Evolutionary conservation across 2,888 invertebrate species (phyloP), one percentile per base, ranked within the genome.

Genomic region (Eristalis tenax): DNA sequence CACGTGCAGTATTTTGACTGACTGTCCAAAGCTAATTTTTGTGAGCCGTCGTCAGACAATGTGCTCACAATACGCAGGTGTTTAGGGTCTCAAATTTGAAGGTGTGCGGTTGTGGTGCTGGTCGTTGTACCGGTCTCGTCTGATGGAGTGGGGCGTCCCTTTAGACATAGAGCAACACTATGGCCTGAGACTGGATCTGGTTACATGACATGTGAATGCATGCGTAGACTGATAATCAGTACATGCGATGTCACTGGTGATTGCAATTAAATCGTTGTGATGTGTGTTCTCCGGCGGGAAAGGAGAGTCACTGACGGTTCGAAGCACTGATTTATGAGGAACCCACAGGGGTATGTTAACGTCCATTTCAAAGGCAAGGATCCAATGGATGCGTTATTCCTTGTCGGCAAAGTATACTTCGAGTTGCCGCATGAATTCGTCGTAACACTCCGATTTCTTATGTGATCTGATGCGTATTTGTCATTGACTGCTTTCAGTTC

Each of bases 1-100:
- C 10, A 40, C 38, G 15, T 28, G 6, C 18, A 38, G 18, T 13
- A 32, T 28, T 32, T 28, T 18, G 22, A 43, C 22, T 26, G 73
- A 18, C 38, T 38, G 1, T 69, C 64, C 69, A 18, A 38, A 68
- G 69, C 23, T 35, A 71, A 66, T 79, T 65, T 32, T 32, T 32
- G 32, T 32, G 32, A 32, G 32, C 23, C n/a, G 10, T 6, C 13
- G 23, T n/a, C 38, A 11, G 15, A 63, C 26, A 23, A 13, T 18
- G 28, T 81, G 26, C 32, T 8, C 8, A 10, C 18, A 73, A 66
- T 32, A 32, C 23, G 32, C 81, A 81, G 75, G 75, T 81, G 75
- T 57, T 75, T 69, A 65, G 57, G 64, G 70, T 59, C 64, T 40
- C 75, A 74, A 61, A 61, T 73, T 50, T 43, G 40, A 11, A 22